Percentiles rank a stretch among this genome's conserved stretches.
These are phyloP conservation scores for Procambarus virginalis DNA, from an alignment of 1,140 invertebrate genomes.

Conservation along the genomic window DNA sequence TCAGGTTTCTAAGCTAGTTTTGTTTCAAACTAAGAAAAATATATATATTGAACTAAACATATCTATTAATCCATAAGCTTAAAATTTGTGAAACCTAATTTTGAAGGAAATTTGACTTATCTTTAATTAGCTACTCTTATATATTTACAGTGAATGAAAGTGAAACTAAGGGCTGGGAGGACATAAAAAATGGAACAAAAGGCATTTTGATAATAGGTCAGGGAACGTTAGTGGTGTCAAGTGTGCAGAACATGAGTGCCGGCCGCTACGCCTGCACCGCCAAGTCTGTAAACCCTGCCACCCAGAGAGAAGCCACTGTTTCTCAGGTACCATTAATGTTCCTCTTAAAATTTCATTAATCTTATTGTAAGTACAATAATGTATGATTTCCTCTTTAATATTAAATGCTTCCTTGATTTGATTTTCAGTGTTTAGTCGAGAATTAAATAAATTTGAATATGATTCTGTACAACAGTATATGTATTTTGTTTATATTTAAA, in stretches of 20 bases:
- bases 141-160: slow-evolving; percentile 40
- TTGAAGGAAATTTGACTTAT: not conserved
- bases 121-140: not conserved
- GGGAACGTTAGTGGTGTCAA: slow-evolving; percentile 26
- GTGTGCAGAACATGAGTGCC: slow-evolving; percentile 37
- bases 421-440: too few relatives aligned
- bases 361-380: too few relatives aligned
- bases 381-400: too few relatives aligned
- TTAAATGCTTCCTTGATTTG: too few relatives aligned
- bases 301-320: slow-evolving; percentile 40
- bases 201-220: slow-evolving; percentile 35
- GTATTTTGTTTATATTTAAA: too few relatives aligned
- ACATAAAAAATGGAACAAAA: slow-evolving; percentile 16
- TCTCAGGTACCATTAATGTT: slow-evolving; percentile 36
- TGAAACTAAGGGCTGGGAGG: slow-evolving; percentile 48
- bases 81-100: too few relatives aligned
- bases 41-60: too few relatives aligned
- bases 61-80: too few relatives aligned
- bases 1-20: too few relatives aligned
- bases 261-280: slow-evolving; percentile 48
- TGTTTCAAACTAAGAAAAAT: too few relatives aligned
- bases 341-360: not conserved
- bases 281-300: slow-evolving; percentile 41
- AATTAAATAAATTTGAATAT: too few relatives aligned
- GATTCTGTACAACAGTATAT: too few relatives aligned